phyloP scores from a whole-genome alignment of 2,888 invertebrate species.

The Crioceris asparagi region DNA sequence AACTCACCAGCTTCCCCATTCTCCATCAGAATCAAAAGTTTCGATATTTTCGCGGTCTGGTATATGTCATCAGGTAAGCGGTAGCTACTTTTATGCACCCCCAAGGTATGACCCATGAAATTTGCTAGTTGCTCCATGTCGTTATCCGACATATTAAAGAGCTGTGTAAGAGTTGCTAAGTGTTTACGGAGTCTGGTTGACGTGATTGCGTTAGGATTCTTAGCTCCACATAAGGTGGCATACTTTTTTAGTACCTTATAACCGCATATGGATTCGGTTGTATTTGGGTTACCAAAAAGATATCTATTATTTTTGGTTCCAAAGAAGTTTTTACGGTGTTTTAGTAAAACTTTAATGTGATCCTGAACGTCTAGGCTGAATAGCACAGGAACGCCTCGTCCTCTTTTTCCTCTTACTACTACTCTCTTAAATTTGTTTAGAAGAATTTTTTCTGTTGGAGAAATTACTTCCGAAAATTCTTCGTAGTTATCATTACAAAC shows the following conservation, averaged over 20 bases:
- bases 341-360: slow-evolving; percentile 10
- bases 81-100: slow-evolving; percentile 14
- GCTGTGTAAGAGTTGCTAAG: no score
- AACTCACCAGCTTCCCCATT: slow-evolving; percentile 11
- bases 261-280: slow-evolving; percentile 12
- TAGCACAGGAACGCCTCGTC: slow-evolving; percentile 20
- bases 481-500: slow-evolving; percentile 8
- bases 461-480: slow-evolving; percentile 12
- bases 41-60: slow-evolving; percentile 8
- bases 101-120: slow-evolving; percentile 20
- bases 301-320: slow-evolving; percentile 6
- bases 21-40: slow-evolving; percentile 13
- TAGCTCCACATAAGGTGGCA: slow-evolving; percentile 15
- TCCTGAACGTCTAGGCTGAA: slow-evolving; percentile 19
- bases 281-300: slow-evolving; percentile 8
- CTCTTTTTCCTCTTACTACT: slow-evolving; percentile 10
- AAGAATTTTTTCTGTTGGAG: slow-evolving; percentile 10
- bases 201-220: no score
- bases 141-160: slow-evolving; percentile 15
- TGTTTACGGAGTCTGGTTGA: no score
- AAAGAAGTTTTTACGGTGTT: no score
- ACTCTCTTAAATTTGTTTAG: slow-evolving; percentile 12
- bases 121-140: slow-evolving; percentile 18
- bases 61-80: slow-evolving; percentile 11
- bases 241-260: slow-evolving; percentile 19